Base-by-base conservation (phyloP, 2,797 vertebrate genomes). In the Tenualosa thibaudeaui region DNA sequence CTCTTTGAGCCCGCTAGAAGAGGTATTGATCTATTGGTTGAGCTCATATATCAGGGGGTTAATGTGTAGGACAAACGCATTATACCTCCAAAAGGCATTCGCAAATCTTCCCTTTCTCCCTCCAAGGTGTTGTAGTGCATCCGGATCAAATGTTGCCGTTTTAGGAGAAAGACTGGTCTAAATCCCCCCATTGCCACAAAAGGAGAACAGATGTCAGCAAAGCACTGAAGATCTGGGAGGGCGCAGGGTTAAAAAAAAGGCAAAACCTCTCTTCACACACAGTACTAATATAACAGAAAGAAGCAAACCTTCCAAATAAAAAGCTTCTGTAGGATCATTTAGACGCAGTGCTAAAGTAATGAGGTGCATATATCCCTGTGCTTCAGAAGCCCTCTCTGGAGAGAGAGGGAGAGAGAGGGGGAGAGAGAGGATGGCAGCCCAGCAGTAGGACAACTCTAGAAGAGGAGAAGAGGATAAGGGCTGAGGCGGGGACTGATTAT, bases 41-140 rank as follows among this genome's bases (percentile, higher is more conserved):
- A 84, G 88, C 93, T 91, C 85, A 62, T 93, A 89, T 91, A 91
- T 94, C 92, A 92, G 89, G 8, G 89, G 90, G 92, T 93, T 78
- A 78, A 78, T 78, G 71, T 46, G 71, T 78, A 87, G 90, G 92
- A 89, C 87, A 92, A 91, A 90, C 89, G 90, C 40, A 78, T 46
- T 46, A 78, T 22, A 46, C 40, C 71, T 46, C 5, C 8, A 9
- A 40, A 46, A 78, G 40, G 40, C 37, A 40, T 46, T 46, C 17
- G 40, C 71, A 78, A 46, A 78, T 22, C 37, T 37, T 15, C 15
- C 68, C 37, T 15, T 26, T 24, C 37, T 78, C 37, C 19, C 40
- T 43, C 37, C 17, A 78, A 46, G 71, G 37, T 78, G 71, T 17
- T 43, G 71, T 19, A 46, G 71, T 22, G 71, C 71, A 46, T 78